Percentiles rank a stretch among this genome's conserved stretches.
Evolutionary conservation across 2,797 vertebrate species (phyloP).

Genomic region (Tenualosa ilisha): DNA sequence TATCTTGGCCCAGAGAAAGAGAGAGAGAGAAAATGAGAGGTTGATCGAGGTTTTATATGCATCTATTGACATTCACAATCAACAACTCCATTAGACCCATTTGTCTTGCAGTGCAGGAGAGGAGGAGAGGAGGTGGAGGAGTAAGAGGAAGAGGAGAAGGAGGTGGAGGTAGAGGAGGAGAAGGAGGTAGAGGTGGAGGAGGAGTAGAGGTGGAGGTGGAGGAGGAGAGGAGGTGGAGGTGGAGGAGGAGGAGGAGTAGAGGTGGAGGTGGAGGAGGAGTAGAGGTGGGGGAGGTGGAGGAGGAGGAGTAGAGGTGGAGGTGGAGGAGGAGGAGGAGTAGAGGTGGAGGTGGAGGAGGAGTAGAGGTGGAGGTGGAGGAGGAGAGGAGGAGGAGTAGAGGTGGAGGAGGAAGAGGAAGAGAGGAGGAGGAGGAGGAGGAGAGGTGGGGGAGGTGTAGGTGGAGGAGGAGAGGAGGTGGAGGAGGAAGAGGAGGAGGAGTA

Average conservation of each 20-base stretch:
- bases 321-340: too few species aligned
- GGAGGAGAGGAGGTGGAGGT: too few species aligned
- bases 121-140: background rate
- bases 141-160: background rate
- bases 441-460: too few species aligned
- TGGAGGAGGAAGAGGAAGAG: too few species aligned
- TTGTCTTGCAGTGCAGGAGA: background rate
- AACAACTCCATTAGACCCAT: background rate
- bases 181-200: background rate
- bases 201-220: too few species aligned
- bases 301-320: too few species aligned
- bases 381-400: background rate
- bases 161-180: background rate
- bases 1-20: background rate
- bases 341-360: too few species aligned
- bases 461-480: background rate
- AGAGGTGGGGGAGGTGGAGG: too few species aligned
- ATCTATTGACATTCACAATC: background rate
- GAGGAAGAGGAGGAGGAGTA: background rate
- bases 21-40: background rate
- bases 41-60: background rate
- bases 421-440: background rate
- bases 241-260: too few species aligned
- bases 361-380: background rate
- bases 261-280: too few species aligned